Percentiles rank a stretch among this genome's conserved stretches.
These are phyloP conservation scores for Apogon hyalosoma DNA, from an alignment of 2,797 vertebrate species.

Conservation along the genomic window DNA sequence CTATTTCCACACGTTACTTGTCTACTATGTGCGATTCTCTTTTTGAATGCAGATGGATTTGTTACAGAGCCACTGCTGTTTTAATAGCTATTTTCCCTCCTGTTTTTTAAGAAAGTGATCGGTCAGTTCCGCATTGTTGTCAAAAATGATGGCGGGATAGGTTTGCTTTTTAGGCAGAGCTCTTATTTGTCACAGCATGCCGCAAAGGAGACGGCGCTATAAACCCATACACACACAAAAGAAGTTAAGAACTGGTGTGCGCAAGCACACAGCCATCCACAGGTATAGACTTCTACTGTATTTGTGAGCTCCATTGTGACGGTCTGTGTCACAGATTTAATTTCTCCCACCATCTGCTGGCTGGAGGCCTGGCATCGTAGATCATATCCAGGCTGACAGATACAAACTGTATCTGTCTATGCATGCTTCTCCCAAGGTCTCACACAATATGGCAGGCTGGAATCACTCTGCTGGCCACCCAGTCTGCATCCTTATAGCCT, in stretches of 20 bases:
- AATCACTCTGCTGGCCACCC: conserved; percentile 71
- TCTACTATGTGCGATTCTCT: conserved; percentile 41
- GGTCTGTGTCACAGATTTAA: conserved; percentile 81
- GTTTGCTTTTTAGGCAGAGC: conserved; percentile 35
- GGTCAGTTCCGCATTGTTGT: conserved; percentile 7
- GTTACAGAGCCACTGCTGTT: conserved; percentile 5
- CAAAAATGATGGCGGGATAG: conserved; percentile 25
- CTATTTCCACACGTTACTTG: conserved; percentile 59
- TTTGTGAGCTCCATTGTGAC: conserved; percentile 73
- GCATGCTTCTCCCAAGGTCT: conserved; percentile 83
- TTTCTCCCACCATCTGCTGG: conserved; percentile 87
- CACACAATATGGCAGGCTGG: conserved; percentile 76
- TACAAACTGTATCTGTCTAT: conserved; percentile 85
- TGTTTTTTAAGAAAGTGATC: conserved; percentile 6
- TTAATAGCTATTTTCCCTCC: conserved; percentile 12
- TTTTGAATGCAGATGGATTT: conserved; percentile 22
- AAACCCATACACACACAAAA: conserved; percentile 20
- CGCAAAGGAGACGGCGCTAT: no score
- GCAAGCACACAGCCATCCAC: conserved; percentile 52
- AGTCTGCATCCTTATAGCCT: conserved; percentile 65
- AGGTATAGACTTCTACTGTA: conserved; percentile 72
- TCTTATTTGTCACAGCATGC: conserved; percentile 49
- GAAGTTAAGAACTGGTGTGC: conserved; percentile 14
- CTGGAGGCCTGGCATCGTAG: conserved; percentile 78
- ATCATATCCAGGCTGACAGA: conserved; percentile 83